Evolutionary conservation across 2,113 vertebrate species (phyloP), one percentile per base, ranked within the genome.

Genomic region (Grallaria varia): DNA sequence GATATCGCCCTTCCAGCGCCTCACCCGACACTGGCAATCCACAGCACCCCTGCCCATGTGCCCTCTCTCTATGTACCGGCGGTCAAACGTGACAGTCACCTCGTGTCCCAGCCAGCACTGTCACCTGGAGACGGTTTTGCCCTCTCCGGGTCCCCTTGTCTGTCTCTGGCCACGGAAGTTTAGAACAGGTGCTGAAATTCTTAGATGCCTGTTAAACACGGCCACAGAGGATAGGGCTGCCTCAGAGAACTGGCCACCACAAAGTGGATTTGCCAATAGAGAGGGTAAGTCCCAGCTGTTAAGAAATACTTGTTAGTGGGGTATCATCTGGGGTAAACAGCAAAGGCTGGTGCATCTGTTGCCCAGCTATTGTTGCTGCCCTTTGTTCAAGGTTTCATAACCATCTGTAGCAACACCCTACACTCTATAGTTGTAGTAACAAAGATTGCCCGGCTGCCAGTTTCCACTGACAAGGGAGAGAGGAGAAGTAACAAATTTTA

Each of bases 1-100:
- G 52, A 8, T 9, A 7, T 4, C 1, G 1, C 33, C 78, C 74
- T 44, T 40, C 56, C 23, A 5, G 49, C 3, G 1, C 37, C 24
- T 82, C 55, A 12, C 8, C 45, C 15, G 19, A 3, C 50, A 6
- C 37, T 21, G 49, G 37, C 76, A 33, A 2, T 14, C n/a, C 35
- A 21, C 37, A 58, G 2, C 28, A 8, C 24, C n/a, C 37, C 52
- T 60, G 47, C 15, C 1, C 44, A 1, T 10, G 24, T 73, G 37
- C 20, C 52, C 8, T 66, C 60, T 33, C 28, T 53, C 5, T 20
- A 1, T 3, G 28, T 14, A 6, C 75, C 40, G 6, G 47, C 4
- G 64, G 49, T 21, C 66, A 40, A 4, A 3, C 12, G 24, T 7
- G 44, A 42, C 52, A 14, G 58, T 5, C 55, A 10, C 40, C 30